phyloP scores from a whole-genome alignment of 1,140 invertebrate genomes.

The Gryon sp. region DNA sequence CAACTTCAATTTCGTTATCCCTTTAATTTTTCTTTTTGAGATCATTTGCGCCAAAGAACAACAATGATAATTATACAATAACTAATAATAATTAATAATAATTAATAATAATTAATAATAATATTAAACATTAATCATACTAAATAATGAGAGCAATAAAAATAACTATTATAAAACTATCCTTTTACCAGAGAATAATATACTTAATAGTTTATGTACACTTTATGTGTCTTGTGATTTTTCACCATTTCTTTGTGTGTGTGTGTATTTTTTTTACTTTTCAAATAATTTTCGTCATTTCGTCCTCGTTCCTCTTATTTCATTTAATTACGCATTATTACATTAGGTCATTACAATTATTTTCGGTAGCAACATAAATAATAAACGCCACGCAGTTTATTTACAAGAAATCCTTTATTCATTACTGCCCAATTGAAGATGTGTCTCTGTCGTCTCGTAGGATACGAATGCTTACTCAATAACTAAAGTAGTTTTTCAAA shows the following conservation, averaged over 20 bases:
- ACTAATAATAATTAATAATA: constrained; percentile 63
- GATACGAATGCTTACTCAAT: too few relatives aligned
- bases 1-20: constrained; percentile 36
- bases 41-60: constrained; percentile 75
- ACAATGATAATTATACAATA: constrained; percentile 71
- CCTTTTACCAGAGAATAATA: constrained; percentile 74
- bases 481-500: too few relatives aligned
- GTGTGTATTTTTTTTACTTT: constrained; percentile 17
- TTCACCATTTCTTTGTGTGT: neutral
- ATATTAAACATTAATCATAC: constrained; percentile 62
- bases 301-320: constrained; percentile 13
- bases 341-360: constrained; percentile 70
- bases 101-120: constrained; percentile 57
- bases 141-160: constrained; percentile 73
- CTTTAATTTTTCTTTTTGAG: constrained; percentile 67
- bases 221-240: constrained; percentile 61
- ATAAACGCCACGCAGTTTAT: constrained; percentile 73
- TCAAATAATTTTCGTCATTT: constrained; percentile 8
- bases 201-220: constrained; percentile 74
- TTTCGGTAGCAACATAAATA: constrained; percentile 75
- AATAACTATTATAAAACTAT: constrained; percentile 76
- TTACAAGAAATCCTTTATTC: constrained; percentile 69
- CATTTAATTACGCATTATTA: constrained; percentile 72
- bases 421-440: constrained; percentile 47
- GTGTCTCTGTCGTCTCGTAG: constrained; percentile 53